Percentiles rank a stretch among this genome's conserved stretches.
phyloP scores from a whole-genome alignment of 2,888 invertebrate genomes.

The Periphyllus acericola region DNA sequence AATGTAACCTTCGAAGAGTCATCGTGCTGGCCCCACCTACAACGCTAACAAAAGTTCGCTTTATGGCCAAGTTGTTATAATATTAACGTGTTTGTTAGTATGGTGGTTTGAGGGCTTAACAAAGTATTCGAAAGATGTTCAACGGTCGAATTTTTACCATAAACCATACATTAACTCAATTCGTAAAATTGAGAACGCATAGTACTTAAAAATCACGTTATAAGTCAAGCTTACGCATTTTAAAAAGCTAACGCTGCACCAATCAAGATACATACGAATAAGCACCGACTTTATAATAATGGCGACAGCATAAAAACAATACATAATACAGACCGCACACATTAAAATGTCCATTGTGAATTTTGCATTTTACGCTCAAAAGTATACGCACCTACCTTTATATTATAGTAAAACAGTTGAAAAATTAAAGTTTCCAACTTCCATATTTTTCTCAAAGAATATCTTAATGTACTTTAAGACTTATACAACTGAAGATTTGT shows the following conservation, averaged over 20 bases:
- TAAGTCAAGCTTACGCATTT: neutral
- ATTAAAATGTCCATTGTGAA: neutral
- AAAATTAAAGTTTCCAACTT: neutral
- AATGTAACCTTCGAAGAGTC: conserved; percentile 55
- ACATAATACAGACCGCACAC: neutral
- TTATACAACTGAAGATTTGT: neutral
- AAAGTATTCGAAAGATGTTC: neutral
- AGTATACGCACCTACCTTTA: too few species aligned
- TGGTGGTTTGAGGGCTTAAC: neutral
- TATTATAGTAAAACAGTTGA: neutral
- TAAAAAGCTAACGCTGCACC: neutral
- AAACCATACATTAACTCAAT: neutral
- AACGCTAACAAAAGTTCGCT: conserved; percentile 15
- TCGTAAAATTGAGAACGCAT: neutral
- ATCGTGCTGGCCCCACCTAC: conserved; percentile 50
- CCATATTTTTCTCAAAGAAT: neutral
- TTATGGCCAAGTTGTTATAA: neutral
- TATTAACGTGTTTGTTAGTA: neutral
- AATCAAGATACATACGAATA: neutral
- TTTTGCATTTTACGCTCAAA: neutral
- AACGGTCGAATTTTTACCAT: neutral
- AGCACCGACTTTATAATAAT: neutral
- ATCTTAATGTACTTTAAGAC: too few species aligned
- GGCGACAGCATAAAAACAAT: neutral
- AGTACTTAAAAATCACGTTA: neutral